Percentiles rank a stretch among this genome's conserved stretches.
These are phyloP conservation scores for Brachyptera risi DNA, from an alignment of 2,888 invertebrate genomes.

Conservation along the genomic window DNA sequence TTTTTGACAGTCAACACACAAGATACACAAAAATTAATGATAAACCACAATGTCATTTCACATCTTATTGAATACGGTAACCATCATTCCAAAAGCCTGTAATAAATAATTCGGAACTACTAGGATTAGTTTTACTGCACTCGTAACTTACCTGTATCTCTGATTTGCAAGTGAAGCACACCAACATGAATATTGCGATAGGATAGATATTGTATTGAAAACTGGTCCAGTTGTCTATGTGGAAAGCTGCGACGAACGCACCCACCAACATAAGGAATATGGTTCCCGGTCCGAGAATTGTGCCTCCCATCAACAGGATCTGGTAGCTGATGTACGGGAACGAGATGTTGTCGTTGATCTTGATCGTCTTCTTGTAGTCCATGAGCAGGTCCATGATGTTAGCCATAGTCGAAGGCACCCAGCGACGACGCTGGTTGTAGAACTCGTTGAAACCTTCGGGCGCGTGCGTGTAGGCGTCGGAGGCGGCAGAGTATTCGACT, in stretches of 20 bases:
- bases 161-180: conserved; percentile 65
- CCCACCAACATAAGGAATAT: conserved; percentile 81
- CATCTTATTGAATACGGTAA: no score
- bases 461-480: conserved; percentile 91
- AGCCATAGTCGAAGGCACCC: conserved; percentile 95
- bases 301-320: conserved; percentile 64
- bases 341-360: conserved; percentile 86
- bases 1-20: no score
- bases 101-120: no score
- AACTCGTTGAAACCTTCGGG: conserved; percentile 92
- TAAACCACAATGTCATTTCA: no score
- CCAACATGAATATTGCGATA: conserved; percentile 58
- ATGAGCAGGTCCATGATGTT: conserved; percentile 86
- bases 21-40: no score
- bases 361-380: conserved; percentile 72
- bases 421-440: conserved; percentile 88
- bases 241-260: conserved; percentile 73
- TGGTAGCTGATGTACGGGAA: conserved; percentile 71
- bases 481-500: conserved; percentile 92
- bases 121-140: no score
- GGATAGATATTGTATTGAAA: conserved; percentile 66
- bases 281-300: conserved; percentile 76
- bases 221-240: conserved; percentile 62
- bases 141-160: conserved; percentile 63
- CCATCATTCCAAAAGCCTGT: no score